Conservation (phyloP, 2,888 invertebrate species). For the Ischnura elegans region DNA sequence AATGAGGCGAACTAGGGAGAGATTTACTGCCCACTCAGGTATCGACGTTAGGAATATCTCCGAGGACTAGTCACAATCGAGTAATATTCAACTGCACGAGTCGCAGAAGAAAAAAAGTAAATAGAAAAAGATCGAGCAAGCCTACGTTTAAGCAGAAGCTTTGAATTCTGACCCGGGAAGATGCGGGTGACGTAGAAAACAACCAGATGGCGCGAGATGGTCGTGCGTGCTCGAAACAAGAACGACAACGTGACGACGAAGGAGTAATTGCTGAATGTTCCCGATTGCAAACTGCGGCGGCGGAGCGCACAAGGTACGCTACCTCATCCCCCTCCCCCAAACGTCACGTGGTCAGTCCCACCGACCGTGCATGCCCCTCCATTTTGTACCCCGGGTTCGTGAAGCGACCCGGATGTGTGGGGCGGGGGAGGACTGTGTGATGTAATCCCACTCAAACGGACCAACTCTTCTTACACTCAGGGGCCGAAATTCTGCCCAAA, state of each 20-base stretch:
- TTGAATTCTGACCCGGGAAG: not conserved
- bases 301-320: too few relatives aligned
- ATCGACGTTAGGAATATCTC: too few relatives aligned
- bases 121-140: too few relatives aligned
- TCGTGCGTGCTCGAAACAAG: not conserved
- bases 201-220: not conserved
- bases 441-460: not conserved
- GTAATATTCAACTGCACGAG: too few relatives aligned
- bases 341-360: not conserved
- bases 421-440: not conserved
- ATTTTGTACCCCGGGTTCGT: not conserved
- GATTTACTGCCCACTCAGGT: too few relatives aligned
- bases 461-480: not conserved
- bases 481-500: not conserved
- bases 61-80: too few relatives aligned
- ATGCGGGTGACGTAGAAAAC: not conserved
- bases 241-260: not conserved
- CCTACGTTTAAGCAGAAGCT: too few relatives aligned
- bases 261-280: not conserved
- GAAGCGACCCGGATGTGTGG: not conserved
- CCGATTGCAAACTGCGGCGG: not conserved
- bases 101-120: too few relatives aligned
- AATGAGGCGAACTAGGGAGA: too few relatives aligned
- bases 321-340: too few relatives aligned
- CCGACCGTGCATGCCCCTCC: not conserved